Evolutionary conservation across 2,113 vertebrate species (phyloP).

Genomic region (Amphilophus citrinellus): DNA sequence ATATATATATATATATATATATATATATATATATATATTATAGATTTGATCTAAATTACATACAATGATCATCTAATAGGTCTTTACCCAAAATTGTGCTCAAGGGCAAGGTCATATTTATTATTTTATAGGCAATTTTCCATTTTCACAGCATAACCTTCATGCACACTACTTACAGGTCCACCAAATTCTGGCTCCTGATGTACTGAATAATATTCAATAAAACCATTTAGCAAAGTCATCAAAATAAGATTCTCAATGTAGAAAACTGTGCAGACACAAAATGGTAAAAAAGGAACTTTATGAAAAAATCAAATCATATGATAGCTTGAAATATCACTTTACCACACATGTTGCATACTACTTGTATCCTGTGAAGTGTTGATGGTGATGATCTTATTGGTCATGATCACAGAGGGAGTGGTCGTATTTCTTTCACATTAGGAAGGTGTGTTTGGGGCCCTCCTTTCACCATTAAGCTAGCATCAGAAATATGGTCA

Average conservation of each 20-base stretch:
- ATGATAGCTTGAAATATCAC: background rate
- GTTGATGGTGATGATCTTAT: background rate
- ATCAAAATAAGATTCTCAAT: background rate
- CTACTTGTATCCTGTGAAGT: background rate
- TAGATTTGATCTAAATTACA: background rate
- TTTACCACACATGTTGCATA: background rate
- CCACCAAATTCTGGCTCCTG: background rate
- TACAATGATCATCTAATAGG: background rate
- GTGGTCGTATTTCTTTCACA: background rate
- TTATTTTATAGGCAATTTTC: background rate
- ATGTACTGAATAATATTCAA: background rate
- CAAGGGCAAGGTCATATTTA: background rate
- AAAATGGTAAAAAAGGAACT: background rate
- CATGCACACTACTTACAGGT: background rate
- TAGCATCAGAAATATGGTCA: background rate
- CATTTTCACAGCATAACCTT: background rate
- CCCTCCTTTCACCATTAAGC: background rate
- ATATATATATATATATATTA: no score
- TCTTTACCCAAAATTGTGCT: background rate
- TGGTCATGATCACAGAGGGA: background rate
- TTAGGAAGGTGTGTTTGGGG: background rate
- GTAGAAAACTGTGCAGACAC: background rate
- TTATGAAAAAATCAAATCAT: background rate
- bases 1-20: no score
- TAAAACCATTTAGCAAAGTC: background rate